Base-by-base conservation (phyloP, 2,888 invertebrate genomes). In the Pachliopta kotzebuea region DNA sequence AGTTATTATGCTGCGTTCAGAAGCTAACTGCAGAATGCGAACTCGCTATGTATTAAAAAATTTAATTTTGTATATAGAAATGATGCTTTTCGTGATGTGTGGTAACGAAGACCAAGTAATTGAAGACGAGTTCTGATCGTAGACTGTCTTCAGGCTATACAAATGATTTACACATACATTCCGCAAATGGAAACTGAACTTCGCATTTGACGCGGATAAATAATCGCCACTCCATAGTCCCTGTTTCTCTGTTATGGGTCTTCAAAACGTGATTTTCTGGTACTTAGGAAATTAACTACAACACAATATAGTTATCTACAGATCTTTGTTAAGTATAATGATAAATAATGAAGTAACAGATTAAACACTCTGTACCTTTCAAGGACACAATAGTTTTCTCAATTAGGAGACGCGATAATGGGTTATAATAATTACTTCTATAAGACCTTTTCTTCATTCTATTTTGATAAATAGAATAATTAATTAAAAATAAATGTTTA, bases 1-100 rank as follows among this genome's bases (percentile, higher is more conserved):
- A 23, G 23, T 63, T 62, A 60, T 58, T 53, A 53, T 55, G 21
- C 23, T 24, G 49, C 58, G 53, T 31, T n/a, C 42, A 29, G 60
- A 21, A 24, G 49, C 56, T 67, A 63, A 65, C 59, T 57, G 56
- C 65, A 54, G 65, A 63, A 63, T 63, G 57, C 53, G 4, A 50
- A 59, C 55, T 63, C 61, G 63, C 60, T 8, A 31, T 8, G 11
- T 11, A 14, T 37, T 37, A 0, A 1, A 2, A 14, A 37, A 37
- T 37, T 37, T 11, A 37, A 63, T 68, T 65, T 67, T 18, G 55
- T 50, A 52, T 54, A 29, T 42, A 31, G 31, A 37, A 45, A 31
- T 14, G 14, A 14, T 45, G 45, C n/a, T 45, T 45, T 45, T 9
- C 18, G 17, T 18, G 14, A 18, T 1, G n/a, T 18, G 18, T 45